These are phyloP conservation scores for Halcyon leucocephala DNA, from an alignment of 2,797 vertebrate species.

Conservation along the genomic window DNA sequence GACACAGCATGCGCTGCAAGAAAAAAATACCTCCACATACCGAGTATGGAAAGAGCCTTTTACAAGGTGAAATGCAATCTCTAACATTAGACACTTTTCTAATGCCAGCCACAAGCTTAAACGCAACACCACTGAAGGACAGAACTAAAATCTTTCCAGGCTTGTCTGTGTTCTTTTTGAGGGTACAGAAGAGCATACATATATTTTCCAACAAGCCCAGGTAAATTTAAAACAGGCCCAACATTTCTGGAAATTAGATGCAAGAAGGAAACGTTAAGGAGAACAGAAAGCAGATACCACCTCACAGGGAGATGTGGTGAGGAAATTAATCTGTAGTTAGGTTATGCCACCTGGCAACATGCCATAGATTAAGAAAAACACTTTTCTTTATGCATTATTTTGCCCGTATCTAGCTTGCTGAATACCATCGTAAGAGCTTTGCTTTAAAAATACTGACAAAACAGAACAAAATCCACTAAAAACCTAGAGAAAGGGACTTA, in stretches of 20 bases:
- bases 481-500: not conserved
- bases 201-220: not conserved
- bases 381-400: not conserved
- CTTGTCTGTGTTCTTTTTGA: not conserved
- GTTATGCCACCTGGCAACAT: not conserved
- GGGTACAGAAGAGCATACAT: not conserved
- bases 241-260: not conserved
- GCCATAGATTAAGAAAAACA: not conserved
- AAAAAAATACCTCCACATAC: not conserved
- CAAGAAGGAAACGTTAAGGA: not conserved
- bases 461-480: not conserved
- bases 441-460: not conserved
- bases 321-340: not conserved
- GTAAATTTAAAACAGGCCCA: not conserved
- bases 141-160: not conserved
- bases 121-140: not conserved
- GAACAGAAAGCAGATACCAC: not conserved
- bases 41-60: not conserved
- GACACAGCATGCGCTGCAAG: not conserved
- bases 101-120: not conserved
- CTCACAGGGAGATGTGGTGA: not conserved
- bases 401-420: not conserved
- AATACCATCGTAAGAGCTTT: not conserved
- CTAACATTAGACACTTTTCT: not conserved
- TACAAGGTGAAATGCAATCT: not conserved